These are phyloP conservation scores for Calypte anna DNA, from an alignment of 2,113 vertebrate species.

Conservation along the genomic window DNA sequence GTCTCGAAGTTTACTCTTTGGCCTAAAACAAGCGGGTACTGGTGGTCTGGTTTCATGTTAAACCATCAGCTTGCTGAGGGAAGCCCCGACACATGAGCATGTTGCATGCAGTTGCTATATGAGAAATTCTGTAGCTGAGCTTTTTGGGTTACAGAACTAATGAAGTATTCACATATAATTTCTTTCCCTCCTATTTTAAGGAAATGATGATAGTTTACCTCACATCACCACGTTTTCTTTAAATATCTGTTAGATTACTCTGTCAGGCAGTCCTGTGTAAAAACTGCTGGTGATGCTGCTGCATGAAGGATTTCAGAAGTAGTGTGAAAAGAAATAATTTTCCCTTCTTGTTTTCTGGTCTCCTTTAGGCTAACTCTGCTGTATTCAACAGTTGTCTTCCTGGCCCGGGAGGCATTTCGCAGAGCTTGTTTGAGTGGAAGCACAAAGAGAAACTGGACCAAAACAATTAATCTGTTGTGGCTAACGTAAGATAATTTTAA, in stretches of 20 bases:
- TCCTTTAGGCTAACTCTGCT: constrained; percentile 87
- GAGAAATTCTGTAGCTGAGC: accelerated
- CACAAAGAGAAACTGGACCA: constrained; percentile 86
- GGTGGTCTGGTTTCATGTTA: accelerated
- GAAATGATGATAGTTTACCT: background rate
- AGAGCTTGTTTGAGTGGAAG: constrained; percentile 91
- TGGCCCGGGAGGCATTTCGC: constrained; percentile 94
- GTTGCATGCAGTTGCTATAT: accelerated
- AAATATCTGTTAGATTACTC: accelerated
- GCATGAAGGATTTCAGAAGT: background rate
- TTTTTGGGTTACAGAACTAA: background rate
- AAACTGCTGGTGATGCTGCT: no score
- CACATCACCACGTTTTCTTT: accelerated
- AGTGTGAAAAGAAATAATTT: accelerated
- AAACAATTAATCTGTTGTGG: constrained; percentile 93
- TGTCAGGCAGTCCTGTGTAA: background rate
- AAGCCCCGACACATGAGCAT: accelerated
- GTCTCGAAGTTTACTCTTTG: background rate
- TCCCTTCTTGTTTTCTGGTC: background rate
- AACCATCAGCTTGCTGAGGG: background rate
- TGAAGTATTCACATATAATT: accelerated
- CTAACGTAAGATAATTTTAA: constrained; percentile 83
- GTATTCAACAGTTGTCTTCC: constrained; percentile 91
- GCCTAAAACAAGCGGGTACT: background rate
- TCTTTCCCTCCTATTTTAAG: background rate